Evolutionary conservation across 2,113 vertebrate species (phyloP).

Genomic region (Suricata suricatta): DNA sequence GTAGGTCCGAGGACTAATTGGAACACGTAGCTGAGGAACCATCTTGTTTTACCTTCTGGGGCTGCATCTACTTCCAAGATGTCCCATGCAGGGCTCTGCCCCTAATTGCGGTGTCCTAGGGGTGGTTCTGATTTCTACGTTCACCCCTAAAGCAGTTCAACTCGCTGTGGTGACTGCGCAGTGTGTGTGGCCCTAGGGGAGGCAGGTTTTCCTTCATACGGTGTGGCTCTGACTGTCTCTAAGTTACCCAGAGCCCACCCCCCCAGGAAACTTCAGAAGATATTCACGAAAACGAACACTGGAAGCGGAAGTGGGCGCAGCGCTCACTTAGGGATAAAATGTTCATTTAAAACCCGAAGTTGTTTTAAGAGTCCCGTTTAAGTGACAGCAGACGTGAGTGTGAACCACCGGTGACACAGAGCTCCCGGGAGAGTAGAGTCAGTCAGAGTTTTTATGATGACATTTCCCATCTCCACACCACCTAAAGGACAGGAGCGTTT

Average conservation of each 20-base stretch:
- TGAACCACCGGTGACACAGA: neutral
- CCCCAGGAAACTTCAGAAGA: neutral
- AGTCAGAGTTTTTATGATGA: neutral
- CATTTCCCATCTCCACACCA: neutral
- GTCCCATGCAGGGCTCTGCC: neutral
- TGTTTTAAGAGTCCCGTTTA: neutral
- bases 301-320: neutral
- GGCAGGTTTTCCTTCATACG: neutral
- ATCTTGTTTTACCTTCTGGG: neutral
- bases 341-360: neutral
- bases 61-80: neutral
- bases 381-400: neutral
- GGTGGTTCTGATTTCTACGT: neutral
- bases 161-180: neutral
- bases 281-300: neutral
- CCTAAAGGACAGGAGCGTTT: neutral
- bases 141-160: neutral
- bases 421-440: neutral
- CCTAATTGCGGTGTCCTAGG: neutral
- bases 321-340: neutral
- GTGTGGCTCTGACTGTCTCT: rapidly evolving
- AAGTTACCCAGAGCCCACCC: neutral
- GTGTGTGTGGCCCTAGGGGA: neutral
- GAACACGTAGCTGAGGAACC: rapidly evolving
- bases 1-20: neutral